phyloP scores from a whole-genome alignment of 2,888 invertebrate species.

The Autographa pulchrina region DNA sequence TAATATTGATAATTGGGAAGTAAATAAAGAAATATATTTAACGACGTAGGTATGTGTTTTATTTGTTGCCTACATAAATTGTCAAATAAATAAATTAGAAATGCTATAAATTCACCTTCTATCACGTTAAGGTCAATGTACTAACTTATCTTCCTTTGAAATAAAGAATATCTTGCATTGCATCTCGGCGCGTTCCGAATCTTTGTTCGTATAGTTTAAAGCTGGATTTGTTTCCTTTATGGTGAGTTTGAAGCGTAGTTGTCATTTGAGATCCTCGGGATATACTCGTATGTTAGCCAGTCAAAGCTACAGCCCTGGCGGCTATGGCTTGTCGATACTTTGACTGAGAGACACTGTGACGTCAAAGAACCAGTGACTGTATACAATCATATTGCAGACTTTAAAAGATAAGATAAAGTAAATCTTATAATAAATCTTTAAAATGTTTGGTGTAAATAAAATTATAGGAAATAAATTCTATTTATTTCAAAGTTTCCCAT shows the following conservation, averaged over 20 bases:
- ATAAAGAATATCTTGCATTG: conserved; percentile 27
- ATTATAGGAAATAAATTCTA: no score
- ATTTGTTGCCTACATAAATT: no score
- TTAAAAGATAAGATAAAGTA: neutral
- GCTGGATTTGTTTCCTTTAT: conserved; percentile 5
- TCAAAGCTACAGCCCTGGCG: neutral
- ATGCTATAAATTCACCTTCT: neutral
- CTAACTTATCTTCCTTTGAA: conserved; percentile 37
- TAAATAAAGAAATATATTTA: no score
- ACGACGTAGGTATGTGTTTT: no score
- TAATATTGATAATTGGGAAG: no score
- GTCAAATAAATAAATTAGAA: no score
- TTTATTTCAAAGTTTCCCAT: no score
- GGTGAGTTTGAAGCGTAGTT: neutral
- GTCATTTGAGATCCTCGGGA: conserved; percentile 8
- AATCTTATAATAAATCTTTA: no score
- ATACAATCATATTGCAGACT: neutral
- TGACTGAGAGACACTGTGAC: neutral
- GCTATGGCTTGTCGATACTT: conserved; percentile 4
- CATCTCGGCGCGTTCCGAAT: neutral
- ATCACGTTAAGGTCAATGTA: conserved; percentile 36
- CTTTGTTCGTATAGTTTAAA: neutral
- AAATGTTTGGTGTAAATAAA: no score
- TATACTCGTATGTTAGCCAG: neutral
- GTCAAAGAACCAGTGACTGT: neutral